Base-by-base conservation (phyloP, 1,140 invertebrate genomes). In the Bombus confusus region DNA sequence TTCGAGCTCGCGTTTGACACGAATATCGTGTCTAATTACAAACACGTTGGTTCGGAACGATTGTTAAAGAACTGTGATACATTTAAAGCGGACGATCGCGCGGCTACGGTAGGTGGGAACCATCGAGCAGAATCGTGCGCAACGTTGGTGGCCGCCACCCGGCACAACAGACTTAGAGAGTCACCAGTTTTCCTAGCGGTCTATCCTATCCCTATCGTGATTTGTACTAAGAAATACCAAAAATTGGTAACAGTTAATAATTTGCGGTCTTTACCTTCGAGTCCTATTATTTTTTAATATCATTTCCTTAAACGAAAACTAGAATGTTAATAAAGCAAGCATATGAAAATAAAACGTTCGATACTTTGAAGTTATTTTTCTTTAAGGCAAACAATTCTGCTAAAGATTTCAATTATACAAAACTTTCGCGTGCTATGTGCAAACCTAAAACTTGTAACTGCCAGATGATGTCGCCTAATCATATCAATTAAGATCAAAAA, bases 81-180 rank as follows among this genome's bases (percentile, higher is more conserved):
- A 74, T 90, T 90, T 87, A 85, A 76, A 89, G 79, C 59, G 79
- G 79, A 71, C 80, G 88, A 89, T 81, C 85, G 79, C 87, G 77
- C 85, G 74, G 74, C 69, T 52, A 81, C 77, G 62, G 80, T 89
- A 90, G 89, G 86, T 90, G 89, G 88, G 89, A 90, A 90, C 82
- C 86, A 59, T 90, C 68, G 86, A 69, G 79, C 81, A 86, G 66
- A 89, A 86, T 90, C 89, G 89, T 90, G 89, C 88, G 43, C 89
- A 82, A 90, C 88, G 89, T 90, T 87, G 89, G 88, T 90, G 89
- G 89, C 89, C 89, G 88, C 89, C 72, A 90, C 88, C 89, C 89
- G 88, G 88, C 75, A 64, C 72, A 88, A 59, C 86, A 74, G 69
- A 86, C 83, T n/a, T n/a, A 59, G 28, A 52, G 69, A 90, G 82